Evolutionary conservation across 2,113 vertebrate species (phyloP).

Genomic region (Raphicerus campestris): DNA sequence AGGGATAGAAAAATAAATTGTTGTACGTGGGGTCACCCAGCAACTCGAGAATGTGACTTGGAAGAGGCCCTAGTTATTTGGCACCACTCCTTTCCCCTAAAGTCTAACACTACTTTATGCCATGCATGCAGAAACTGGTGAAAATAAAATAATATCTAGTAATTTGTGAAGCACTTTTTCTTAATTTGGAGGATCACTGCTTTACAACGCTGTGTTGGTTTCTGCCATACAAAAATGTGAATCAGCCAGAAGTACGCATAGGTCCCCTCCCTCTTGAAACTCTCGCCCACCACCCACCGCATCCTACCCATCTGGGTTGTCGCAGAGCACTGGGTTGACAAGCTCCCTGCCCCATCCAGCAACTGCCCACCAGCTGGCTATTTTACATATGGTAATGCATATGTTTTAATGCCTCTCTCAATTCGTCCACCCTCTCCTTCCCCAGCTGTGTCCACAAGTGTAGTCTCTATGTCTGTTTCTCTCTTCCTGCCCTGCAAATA

Average conservation of each 20-base stretch:
- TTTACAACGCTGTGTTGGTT: neutral
- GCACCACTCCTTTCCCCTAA: neutral
- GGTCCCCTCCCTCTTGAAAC: neutral
- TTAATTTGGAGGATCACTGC: neutral
- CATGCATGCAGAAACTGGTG: neutral
- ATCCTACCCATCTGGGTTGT: neutral
- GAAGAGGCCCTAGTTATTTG: neutral
- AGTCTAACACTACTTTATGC: neutral
- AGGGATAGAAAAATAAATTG: neutral
- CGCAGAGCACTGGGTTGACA: neutral
- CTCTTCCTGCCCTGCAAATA: neutral
- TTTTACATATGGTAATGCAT: neutral
- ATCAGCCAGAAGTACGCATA: neutral
- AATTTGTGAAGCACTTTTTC: neutral
- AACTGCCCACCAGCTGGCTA: neutral
- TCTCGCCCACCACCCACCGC: neutral
- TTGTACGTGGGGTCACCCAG: neutral
- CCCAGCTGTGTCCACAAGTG: neutral
- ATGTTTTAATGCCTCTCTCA: neutral
- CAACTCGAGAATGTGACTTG: neutral
- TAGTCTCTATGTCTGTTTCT: neutral
- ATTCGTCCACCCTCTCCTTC: neutral
- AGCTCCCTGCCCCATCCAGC: neutral
- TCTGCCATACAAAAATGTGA: neutral
- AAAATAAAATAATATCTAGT: neutral